These are phyloP conservation scores for Garra rufa DNA, from an alignment of 2,113 vertebrate genomes.

Conservation along the genomic window DNA sequence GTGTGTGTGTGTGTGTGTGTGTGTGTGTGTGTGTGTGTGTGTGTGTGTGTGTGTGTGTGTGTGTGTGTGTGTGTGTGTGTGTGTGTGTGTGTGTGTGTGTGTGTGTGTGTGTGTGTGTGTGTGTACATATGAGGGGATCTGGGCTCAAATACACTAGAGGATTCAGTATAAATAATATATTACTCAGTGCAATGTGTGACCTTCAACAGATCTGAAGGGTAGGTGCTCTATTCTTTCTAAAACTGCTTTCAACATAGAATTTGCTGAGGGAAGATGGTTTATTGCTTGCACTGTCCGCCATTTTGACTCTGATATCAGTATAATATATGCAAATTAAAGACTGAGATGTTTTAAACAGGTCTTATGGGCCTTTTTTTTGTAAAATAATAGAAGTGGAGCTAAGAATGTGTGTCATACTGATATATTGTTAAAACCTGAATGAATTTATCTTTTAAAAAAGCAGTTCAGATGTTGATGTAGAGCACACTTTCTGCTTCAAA, in stretches of 20 bases:
- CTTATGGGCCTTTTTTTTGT: not conserved
- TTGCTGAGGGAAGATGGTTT: not conserved
- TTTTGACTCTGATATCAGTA: not conserved
- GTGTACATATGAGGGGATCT: not conserved
- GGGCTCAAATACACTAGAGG: constrained; percentile 16
- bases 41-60: not conserved
- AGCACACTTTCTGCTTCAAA: too few relatives aligned
- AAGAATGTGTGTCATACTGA: too few relatives aligned
- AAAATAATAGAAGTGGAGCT: not conserved
- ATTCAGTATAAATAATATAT: constrained; percentile 24
- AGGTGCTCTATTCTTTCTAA: not conserved
- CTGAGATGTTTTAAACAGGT: not conserved
- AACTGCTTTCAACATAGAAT: not conserved
- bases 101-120: not conserved
- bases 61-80: not conserved
- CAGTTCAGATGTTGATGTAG: not conserved
- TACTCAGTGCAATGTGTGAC: constrained; percentile 44
- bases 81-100: not conserved
- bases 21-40: not conserved
- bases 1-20: not conserved
- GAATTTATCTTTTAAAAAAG: not conserved
- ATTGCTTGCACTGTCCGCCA: not conserved
- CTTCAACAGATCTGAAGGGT: constrained; percentile 51
- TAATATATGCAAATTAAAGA: not conserved
- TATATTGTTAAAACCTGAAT: not conserved